Evolutionary conservation across 1,140 invertebrate genomes (phyloP), one percentile per base, ranked within the genome.

Genomic region (Pseudachorutes palmiensis): DNA sequence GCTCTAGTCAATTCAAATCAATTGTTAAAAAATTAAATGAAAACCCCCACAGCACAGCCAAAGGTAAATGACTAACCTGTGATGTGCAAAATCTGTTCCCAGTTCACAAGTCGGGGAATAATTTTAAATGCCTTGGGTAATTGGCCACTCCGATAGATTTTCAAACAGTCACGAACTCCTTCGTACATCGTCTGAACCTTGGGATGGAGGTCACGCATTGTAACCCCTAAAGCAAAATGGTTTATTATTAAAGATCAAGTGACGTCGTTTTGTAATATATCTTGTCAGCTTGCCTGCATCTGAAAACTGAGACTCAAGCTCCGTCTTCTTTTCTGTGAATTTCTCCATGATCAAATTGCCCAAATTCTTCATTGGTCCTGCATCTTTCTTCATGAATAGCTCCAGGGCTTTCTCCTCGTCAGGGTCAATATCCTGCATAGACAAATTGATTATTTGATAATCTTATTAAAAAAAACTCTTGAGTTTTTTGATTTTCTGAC

Each of bases 41-140:
- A n/a, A n/a, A n/a, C n/a, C n/a, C n/a, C n/a, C n/a, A n/a, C n/a
- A n/a, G n/a, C n/a, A n/a, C n/a, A n/a, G n/a, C n/a, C n/a, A n/a
- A n/a, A 45, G 36, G 36, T 45, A 32, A 51, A 51, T 64, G 60
- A 65, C 41, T 70, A 74, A 82, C 82, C 78, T 33, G 90, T 94
- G 28, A 97, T 82, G 72, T 91, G 90, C 9, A 98, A 78, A 71
- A 97, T 87, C 80, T 96, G 92, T 79, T 99, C 95, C 97, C 97
- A 99, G 79, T 98, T 98, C 62, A 83, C 82, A 31, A 98, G 81
- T 76, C 85, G 88, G 16, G 97, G 96, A 67, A 99, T 87, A 70
- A 97, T 87, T 83, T 99, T 99, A 77, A 99, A 98, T 12, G 95
- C 94, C 79, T 99, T 98, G 0, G 97, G 97, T 36, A 99, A 79